These are phyloP conservation scores for Scylla paramamosain DNA, from an alignment of 1,140 invertebrate genomes.

Conservation along the genomic window DNA sequence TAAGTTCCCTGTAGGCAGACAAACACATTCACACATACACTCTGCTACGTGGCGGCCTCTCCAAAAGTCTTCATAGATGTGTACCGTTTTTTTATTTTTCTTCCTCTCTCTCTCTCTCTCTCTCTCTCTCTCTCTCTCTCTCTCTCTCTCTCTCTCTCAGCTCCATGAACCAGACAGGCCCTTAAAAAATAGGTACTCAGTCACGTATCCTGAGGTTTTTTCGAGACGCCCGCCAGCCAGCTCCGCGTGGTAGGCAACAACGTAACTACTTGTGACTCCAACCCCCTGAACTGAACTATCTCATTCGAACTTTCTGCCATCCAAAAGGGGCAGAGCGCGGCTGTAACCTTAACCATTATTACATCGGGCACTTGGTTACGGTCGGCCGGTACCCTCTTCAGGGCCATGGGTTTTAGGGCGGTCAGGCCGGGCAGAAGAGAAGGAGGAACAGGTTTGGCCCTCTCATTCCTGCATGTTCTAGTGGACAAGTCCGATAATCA, in stretches of 20 bases:
- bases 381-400: neutral
- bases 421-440: constrained; percentile 17
- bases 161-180: neutral
- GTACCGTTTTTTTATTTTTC: no score
- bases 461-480: constrained; percentile 53
- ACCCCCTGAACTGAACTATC: constrained; percentile 34
- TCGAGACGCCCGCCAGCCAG: neutral
- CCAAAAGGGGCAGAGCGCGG: constrained; percentile 16
- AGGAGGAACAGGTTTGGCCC: neutral
- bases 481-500: constrained; percentile 65
- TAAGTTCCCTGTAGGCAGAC: neutral
- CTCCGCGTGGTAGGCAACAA: neutral
- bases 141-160: no score
- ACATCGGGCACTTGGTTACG: constrained; percentile 40
- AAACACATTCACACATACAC: constrained; percentile 13
- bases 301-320: constrained; percentile 51
- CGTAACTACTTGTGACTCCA: constrained; percentile 31
- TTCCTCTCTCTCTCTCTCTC: neutral
- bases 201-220: neutral
- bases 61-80: neutral
- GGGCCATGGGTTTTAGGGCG: constrained; percentile 51
- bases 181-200: neutral
- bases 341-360: constrained; percentile 57
- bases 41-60: neutral
- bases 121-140: neutral